Evolutionary conservation across 2,797 vertebrate species (phyloP).

Genomic region (Eremophila alpestris): DNA sequence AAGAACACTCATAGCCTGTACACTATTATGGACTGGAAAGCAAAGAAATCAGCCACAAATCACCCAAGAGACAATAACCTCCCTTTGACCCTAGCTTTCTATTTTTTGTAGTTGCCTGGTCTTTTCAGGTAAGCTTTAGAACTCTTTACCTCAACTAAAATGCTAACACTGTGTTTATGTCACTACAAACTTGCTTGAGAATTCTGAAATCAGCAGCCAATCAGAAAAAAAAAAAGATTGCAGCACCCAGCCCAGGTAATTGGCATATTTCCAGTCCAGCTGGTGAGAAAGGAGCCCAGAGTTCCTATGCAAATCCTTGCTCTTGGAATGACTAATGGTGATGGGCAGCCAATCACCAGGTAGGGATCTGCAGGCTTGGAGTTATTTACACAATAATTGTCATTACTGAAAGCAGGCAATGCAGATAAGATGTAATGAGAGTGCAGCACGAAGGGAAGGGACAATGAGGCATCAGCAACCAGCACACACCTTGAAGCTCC

Average conservation of each 20-base stretch:
- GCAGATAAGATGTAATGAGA: background rate
- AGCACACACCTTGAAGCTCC: background rate
- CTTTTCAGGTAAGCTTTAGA: background rate
- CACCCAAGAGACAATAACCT: background rate
- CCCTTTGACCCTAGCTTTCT: background rate
- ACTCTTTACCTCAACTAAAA: background rate
- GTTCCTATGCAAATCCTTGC: background rate
- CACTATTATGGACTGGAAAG: background rate
- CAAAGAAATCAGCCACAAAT: background rate
- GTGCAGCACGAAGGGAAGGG: background rate
- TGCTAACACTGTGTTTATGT: background rate
- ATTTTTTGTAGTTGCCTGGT: background rate
- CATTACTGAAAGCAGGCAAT: background rate
- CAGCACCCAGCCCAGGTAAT: background rate
- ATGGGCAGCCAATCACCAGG: background rate
- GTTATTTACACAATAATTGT: background rate
- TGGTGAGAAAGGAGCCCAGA: background rate
- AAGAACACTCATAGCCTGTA: background rate
- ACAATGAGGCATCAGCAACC: background rate
- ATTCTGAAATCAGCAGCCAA: conserved; percentile 13
- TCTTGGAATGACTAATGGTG: background rate
- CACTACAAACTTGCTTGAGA: background rate
- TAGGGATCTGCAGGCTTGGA: background rate
- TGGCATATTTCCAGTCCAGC: background rate
- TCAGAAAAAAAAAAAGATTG: background rate